phyloP scores from a whole-genome alignment of 2,113 vertebrate species.

The Prionailurus bengalensis region DNA sequence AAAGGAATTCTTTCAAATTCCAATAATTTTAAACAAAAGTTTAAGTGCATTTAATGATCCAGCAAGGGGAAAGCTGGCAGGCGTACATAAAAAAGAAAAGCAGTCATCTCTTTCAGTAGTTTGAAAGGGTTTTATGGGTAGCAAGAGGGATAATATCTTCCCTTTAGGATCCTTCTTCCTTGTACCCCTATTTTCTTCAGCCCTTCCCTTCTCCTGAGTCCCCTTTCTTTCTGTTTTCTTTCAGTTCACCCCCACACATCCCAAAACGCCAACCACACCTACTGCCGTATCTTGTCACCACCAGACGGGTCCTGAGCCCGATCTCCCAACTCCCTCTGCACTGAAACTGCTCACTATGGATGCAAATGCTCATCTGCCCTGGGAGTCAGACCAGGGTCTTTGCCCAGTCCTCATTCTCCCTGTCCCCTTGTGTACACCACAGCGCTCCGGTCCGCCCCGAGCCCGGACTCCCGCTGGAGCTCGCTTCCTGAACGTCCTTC shows the following conservation, averaged over 20 bases:
- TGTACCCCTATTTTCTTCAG: neutral
- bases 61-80: neutral
- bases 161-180: neutral
- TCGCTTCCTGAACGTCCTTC: rapidly evolving
- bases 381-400: neutral
- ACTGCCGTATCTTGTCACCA: neutral
- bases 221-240: neutral
- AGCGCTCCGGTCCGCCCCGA: rapidly evolving
- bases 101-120: neutral
- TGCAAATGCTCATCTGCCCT: neutral
- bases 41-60: neutral
- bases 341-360: neutral
- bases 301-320: neutral
- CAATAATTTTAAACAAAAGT: neutral
- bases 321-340: neutral
- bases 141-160: neutral
- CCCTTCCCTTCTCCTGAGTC: neutral
- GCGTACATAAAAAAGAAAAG: rapidly evolving
- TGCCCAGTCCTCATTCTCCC: neutral
- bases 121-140: neutral
- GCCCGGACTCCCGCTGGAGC: too few relatives aligned
- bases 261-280: neutral
- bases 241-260: neutral
- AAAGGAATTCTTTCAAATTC: neutral
- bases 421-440: too few relatives aligned